Conservation (phyloP, 2,888 invertebrate species). For the Leucania comma region DNA sequence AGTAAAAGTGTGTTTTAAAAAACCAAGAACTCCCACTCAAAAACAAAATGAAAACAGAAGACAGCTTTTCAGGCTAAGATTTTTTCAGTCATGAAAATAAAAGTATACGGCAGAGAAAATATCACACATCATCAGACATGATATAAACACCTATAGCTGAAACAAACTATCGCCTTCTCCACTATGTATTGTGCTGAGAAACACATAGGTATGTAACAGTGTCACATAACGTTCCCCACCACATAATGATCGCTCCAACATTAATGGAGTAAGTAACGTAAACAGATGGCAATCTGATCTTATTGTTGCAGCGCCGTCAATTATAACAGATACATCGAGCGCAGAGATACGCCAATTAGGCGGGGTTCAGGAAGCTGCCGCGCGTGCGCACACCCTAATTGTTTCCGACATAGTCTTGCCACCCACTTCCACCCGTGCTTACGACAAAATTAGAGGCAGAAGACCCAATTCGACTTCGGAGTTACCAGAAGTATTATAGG, state of each 20-base stretch:
- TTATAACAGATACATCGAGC: constrained; percentile 84
- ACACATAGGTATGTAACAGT: constrained; percentile 4
- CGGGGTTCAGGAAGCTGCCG: constrained; percentile 81
- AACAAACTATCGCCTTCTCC: background rate
- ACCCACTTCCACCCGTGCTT: constrained; percentile 58
- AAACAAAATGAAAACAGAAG: background rate
- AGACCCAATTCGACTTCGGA: constrained; percentile 7
- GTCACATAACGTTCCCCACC: constrained; percentile 19
- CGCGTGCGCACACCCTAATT: constrained; percentile 88
- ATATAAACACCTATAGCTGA: background rate
- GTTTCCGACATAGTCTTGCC: constrained; percentile 81
- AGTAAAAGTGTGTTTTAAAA: too few relatives aligned
- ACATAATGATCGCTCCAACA: constrained; percentile 41
- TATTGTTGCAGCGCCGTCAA: constrained; percentile 79
- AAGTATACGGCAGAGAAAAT: background rate
- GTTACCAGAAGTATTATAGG: too few relatives aligned
- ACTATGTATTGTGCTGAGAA: background rate
- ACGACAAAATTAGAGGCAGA: constrained; percentile 4
- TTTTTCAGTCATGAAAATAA: background rate
- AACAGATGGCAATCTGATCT: constrained; percentile 75
- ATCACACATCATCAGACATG: background rate
- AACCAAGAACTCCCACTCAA: too few relatives aligned
- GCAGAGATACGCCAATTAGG: constrained; percentile 88
- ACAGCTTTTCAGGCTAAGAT: background rate
- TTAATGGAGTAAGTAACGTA: constrained; percentile 61